These are phyloP conservation scores for Cyanocitta stelleri DNA, from an alignment of 2,113 vertebrate genomes.

Conservation along the genomic window DNA sequence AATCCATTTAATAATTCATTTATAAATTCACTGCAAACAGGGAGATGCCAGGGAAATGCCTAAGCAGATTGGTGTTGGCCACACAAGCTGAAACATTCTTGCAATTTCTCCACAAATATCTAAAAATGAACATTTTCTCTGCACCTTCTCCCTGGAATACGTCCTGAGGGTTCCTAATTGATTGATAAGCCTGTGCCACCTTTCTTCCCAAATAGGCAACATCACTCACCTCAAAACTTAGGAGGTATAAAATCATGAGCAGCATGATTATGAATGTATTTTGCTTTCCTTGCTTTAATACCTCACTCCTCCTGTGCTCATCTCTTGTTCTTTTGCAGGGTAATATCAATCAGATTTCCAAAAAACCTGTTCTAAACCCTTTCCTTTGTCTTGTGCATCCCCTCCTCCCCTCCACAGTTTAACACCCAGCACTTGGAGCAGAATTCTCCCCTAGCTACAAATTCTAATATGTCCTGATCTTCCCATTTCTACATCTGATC, in stretches of 20 bases:
- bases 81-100: not conserved
- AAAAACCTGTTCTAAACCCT: not conserved
- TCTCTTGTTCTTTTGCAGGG: not conserved
- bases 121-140: slow-evolving; percentile 6
- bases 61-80: not conserved
- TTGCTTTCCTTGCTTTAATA: not conserved
- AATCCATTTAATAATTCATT: slow-evolving; percentile 21
- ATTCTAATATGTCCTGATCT: not conserved
- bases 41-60: not conserved
- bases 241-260: slow-evolving; percentile 11
- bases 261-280: not conserved
- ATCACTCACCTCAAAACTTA: slow-evolving; percentile 34
- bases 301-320: not conserved
- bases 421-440: not conserved
- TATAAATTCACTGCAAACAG: not conserved
- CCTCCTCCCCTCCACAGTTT: not conserved
- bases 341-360: not conserved
- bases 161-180: not conserved
- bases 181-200: not conserved
- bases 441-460: not conserved
- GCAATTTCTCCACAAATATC: not conserved
- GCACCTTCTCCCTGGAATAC: not conserved
- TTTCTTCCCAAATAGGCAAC: not conserved
- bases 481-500: slow-evolving; percentile 26
- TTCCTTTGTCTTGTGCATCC: not conserved